Conservation (phyloP, 1,140 invertebrate species). For the Geopemphigus sp. region DNA sequence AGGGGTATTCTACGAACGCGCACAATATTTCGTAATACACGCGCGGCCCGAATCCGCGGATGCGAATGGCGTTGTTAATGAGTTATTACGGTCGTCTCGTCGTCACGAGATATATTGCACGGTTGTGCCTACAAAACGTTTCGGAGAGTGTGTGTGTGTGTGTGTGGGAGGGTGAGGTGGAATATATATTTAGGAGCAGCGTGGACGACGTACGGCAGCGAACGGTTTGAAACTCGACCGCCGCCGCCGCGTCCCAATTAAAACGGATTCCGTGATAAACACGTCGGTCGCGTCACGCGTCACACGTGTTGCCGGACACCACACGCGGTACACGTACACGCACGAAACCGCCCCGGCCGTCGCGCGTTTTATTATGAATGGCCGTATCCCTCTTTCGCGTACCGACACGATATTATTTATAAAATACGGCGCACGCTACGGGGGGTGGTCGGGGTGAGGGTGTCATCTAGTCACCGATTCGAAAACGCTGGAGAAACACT, state of each 20-base stretch:
- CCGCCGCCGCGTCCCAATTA: neutral
- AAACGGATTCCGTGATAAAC: neutral
- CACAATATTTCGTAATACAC: too few relatives aligned
- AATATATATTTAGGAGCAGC: too few relatives aligned
- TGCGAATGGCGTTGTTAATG: conserved; percentile 38
- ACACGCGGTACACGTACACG: too few relatives aligned
- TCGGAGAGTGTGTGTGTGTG: neutral
- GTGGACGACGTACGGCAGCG: too few relatives aligned
- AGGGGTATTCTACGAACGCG: too few relatives aligned
- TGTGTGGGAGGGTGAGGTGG: neutral
- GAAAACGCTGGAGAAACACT: too few relatives aligned
- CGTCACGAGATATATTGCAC: neutral
- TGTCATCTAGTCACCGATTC: too few relatives aligned
- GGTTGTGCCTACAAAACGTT: too few relatives aligned
- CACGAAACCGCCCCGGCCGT: neutral
- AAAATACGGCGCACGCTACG: too few relatives aligned
- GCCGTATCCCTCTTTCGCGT: neutral
- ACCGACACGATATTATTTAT: too few relatives aligned
- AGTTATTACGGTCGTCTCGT: conserved; percentile 34
- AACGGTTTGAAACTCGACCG: conserved; percentile 10
- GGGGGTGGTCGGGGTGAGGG: too few relatives aligned
- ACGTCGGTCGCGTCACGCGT: neutral
- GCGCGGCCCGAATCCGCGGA: too few relatives aligned
- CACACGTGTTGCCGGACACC: neutral
- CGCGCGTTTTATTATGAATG: neutral